Evolutionary conservation across 2,113 vertebrate genomes (phyloP).

Genomic region (Silurus meridionalis): DNA sequence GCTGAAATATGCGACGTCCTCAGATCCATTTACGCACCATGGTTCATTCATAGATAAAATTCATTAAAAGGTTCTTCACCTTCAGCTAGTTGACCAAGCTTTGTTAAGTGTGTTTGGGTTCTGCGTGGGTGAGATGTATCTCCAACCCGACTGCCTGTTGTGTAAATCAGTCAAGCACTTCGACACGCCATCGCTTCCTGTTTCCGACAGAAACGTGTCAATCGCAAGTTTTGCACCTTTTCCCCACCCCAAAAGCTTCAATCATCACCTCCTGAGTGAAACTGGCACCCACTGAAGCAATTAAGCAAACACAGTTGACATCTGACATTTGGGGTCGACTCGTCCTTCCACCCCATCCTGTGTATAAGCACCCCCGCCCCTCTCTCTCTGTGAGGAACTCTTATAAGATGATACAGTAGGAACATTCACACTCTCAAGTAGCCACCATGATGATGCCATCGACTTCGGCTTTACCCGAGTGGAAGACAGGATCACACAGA

Average conservation of each 20-base stretch:
- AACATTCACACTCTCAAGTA: neutral
- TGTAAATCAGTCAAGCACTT: neutral
- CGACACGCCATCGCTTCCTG: neutral
- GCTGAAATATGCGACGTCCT: no score
- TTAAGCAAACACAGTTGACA: constrained; percentile 43
- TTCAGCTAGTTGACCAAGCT: neutral
- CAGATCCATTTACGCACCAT: neutral
- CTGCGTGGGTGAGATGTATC: neutral
- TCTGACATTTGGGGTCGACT: constrained; percentile 30
- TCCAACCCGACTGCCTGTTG: neutral
- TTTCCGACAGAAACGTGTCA: neutral
- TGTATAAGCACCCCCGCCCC: neutral
- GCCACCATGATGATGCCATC: constrained; percentile 18
- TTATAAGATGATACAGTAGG: constrained; percentile 30
- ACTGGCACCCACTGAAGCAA: constrained; percentile 35
- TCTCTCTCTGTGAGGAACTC: neutral
- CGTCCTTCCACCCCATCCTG: neutral
- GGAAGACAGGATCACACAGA: constrained; percentile 6
- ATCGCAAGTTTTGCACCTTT: neutral
- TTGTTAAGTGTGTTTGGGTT: neutral
- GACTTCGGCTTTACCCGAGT: constrained; percentile 13
- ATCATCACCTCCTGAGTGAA: constrained; percentile 5
- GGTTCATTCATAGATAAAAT: neutral
- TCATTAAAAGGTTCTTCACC: neutral
- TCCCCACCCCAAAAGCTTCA: neutral